phyloP scores from a whole-genome alignment of 2,113 vertebrate genomes.

The Semnornis frantzii region DNA sequence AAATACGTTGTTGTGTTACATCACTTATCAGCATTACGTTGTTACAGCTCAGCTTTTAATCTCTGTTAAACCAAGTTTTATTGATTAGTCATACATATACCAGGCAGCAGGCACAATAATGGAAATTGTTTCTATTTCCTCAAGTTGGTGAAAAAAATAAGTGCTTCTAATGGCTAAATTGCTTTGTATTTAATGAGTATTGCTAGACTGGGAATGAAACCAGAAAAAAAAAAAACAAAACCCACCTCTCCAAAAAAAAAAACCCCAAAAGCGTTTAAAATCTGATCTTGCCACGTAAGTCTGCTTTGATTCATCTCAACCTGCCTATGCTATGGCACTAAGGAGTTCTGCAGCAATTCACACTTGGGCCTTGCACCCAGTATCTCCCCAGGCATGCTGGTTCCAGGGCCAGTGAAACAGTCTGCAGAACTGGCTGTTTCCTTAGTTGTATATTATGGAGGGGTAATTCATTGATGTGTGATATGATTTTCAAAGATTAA shows the following conservation, averaged over 20 bases:
- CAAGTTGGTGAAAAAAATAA: not conserved
- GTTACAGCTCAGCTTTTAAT: not conserved
- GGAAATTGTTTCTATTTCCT: not conserved
- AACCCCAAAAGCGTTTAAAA: not conserved
- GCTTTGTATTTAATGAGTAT: not conserved
- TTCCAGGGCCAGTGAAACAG: not conserved
- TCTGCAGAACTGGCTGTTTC: not conserved
- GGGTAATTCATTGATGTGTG: no score
- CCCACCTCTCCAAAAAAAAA: no score
- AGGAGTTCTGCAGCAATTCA: not conserved
- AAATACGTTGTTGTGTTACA: not conserved
- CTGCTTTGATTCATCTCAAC: not conserved
- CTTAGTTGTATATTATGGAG: not conserved
- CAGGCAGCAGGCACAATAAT: not conserved
- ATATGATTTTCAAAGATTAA: no score
- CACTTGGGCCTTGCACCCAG: fast-evolving
- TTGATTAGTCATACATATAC: not conserved
- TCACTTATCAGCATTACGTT: not conserved
- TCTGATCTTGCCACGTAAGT: not conserved
- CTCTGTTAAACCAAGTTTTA: not conserved
- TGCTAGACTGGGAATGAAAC: not conserved
- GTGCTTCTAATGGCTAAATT: not conserved
- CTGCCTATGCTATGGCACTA: not conserved
- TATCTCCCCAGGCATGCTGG: not conserved
- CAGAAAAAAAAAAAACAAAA: not conserved